phyloP scores from a whole-genome alignment of 2,888 invertebrate species.

The Diadegma fenestrale region DNA sequence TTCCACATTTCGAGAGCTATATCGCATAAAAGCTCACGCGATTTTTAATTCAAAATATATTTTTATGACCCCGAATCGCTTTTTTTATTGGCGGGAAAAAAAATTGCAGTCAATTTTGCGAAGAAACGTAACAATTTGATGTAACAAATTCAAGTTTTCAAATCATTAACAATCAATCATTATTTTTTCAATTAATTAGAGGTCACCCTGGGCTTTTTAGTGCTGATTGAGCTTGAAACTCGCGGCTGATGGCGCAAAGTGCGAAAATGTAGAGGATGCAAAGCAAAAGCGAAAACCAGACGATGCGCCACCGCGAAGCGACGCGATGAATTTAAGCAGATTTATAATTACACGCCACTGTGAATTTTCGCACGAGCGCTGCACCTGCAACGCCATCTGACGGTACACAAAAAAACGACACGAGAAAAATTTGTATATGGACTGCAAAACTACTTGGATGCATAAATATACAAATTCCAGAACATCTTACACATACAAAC shows the following conservation, averaged over 20 bases:
- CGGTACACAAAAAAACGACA: background rate
- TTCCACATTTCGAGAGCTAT: background rate
- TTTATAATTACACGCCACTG: conserved; percentile 59
- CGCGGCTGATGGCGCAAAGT: conserved; percentile 10
- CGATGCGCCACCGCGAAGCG: conserved; percentile 46
- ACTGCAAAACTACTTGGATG: conserved; percentile 6
- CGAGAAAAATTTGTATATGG: background rate
- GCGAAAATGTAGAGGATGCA: background rate
- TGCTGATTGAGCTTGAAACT: background rate
- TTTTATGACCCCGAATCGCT: background rate
- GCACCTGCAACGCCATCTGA: conserved; percentile 9
- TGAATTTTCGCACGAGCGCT: conserved; percentile 40
- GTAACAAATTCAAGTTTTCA: too few species aligned
- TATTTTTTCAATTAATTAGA: background rate
- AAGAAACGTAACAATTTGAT: background rate
- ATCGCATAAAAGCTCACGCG: background rate
- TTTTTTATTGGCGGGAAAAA: background rate
- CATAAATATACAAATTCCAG: background rate
- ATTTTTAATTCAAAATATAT: background rate
- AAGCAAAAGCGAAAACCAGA: conserved; percentile 43
- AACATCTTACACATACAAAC: background rate
- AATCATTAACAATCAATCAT: background rate
- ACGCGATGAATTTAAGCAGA: conserved; percentile 61
- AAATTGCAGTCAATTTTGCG: background rate
- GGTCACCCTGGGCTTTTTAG: background rate